Conservation (phyloP, 2,888 invertebrate genomes). For the Harpalus rubripes region DNA sequence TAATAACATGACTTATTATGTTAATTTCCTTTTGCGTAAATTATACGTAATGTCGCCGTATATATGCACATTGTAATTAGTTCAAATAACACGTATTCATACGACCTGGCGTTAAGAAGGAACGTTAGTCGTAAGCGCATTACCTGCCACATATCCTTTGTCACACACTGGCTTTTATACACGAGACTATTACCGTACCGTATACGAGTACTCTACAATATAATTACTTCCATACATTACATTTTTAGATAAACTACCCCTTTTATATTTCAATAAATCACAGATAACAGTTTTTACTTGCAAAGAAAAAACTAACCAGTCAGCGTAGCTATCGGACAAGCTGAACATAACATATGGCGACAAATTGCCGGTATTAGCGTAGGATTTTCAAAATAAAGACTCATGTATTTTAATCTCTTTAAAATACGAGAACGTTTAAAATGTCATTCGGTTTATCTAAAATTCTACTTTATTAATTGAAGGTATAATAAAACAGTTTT, state of each 20-base stretch:
- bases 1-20: slow-evolving; percentile 67
- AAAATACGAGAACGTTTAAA: no score
- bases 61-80: slow-evolving; percentile 66
- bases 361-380: no score
- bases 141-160: background rate
- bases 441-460: no score
- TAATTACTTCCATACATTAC: background rate
- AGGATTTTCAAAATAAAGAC: no score
- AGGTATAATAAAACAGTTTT: no score
- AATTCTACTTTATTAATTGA: no score
- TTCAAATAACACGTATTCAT: slow-evolving; percentile 59
- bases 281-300: background rate
- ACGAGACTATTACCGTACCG: background rate
- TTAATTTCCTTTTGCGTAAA: slow-evolving; percentile 65
- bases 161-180: background rate
- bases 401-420: no score
- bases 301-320: background rate
- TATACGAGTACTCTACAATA: background rate
- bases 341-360: no score
- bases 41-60: slow-evolving; percentile 59
- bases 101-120: background rate
- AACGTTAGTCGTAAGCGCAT: slow-evolving; percentile 8
- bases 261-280: slow-evolving; percentile 4
- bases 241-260: slow-evolving; percentile 2
- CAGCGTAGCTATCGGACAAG: no score